Evolutionary conservation across 2,797 vertebrate species (phyloP).

Genomic region (Buphagus erythrorhynchus): DNA sequence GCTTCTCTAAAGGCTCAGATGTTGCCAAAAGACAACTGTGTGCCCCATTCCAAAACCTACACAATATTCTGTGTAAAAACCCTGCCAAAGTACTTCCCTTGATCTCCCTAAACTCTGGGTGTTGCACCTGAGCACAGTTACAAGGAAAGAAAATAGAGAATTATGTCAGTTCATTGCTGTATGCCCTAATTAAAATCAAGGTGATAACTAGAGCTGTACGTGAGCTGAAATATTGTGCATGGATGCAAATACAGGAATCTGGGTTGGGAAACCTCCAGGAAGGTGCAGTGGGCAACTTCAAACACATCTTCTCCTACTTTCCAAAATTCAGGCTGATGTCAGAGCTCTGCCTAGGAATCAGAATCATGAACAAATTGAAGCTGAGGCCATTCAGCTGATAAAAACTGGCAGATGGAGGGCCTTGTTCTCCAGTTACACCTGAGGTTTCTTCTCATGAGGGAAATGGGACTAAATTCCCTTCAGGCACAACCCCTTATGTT

Average conservation of each 20-base stretch:
- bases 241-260: not conserved
- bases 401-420: not conserved
- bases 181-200: conserved; percentile 16
- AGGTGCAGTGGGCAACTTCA: conserved; percentile 4
- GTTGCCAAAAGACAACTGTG: not conserved
- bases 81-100: not conserved
- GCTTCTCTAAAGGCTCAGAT: not conserved
- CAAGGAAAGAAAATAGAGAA: not conserved
- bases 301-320: not conserved
- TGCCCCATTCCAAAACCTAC: not conserved
- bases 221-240: conserved; percentile 11
- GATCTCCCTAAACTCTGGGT: not conserved
- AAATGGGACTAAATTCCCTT: not conserved
- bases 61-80: not conserved
- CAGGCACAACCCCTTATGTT: not conserved
- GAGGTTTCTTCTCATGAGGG: not conserved
- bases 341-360: conserved; percentile 19
- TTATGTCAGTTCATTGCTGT: not conserved
- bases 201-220: not conserved
- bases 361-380: not conserved
- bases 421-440: not conserved
- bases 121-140: conserved; percentile 4
- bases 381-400: not conserved
- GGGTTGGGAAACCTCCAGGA: conserved; percentile 57
- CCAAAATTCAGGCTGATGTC: not conserved